Conservation (phyloP, 2,797 vertebrate genomes). For the Acomys russatus region DNA sequence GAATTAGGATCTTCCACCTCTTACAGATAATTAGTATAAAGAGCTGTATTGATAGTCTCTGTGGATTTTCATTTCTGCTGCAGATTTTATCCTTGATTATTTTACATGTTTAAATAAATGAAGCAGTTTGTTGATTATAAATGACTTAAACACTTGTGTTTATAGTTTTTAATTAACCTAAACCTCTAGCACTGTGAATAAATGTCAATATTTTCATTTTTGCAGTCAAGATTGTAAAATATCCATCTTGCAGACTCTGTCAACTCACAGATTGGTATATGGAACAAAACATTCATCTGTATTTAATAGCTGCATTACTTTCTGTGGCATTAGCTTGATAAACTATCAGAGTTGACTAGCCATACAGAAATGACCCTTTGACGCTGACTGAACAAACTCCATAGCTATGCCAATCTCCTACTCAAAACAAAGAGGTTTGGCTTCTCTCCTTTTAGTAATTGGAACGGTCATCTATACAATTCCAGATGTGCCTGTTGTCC, state of each 20-base stretch:
- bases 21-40: neutral
- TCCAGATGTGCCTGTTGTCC: neutral
- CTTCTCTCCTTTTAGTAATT: neutral
- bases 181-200: constrained; percentile 4
- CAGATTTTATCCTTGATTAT: constrained; percentile 46
- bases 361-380: neutral
- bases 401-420: neutral
- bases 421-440: neutral
- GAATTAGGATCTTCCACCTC: neutral
- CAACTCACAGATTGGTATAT: neutral
- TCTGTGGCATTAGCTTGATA: neutral
- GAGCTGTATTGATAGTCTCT: neutral
- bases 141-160: neutral
- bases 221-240: constrained; percentile 2
- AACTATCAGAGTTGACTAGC: neutral
- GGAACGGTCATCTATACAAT: neutral
- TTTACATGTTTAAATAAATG: constrained; percentile 19
- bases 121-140: constrained; percentile 29
- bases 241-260: fast-evolving
- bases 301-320: neutral
- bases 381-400: neutral
- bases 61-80: neutral
- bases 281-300: fast-evolving
- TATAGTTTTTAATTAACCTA: constrained; percentile 32
- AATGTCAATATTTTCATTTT: neutral